phyloP scores from a whole-genome alignment of 2,888 invertebrate genomes.

The Caenorhabditis wallacei region DNA sequence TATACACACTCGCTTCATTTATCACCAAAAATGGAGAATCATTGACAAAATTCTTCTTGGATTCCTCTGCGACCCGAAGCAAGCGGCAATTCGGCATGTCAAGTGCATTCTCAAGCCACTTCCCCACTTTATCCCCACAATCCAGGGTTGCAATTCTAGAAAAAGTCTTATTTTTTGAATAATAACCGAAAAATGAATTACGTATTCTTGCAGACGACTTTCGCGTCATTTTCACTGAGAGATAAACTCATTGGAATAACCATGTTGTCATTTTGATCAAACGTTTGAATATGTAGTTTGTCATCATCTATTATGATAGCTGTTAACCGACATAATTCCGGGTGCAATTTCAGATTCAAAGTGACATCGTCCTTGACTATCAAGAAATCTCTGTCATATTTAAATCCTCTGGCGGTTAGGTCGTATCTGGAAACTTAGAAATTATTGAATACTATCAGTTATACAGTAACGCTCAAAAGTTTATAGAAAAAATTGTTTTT shows the following conservation, averaged over 20 bases:
- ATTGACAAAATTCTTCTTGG: constrained; percentile 86
- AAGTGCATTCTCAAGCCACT: constrained; percentile 88
- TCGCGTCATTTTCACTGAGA: constrained; percentile 86
- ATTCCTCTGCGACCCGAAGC: constrained; percentile 83
- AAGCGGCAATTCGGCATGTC: constrained; percentile 66
- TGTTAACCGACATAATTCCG: constrained; percentile 87
- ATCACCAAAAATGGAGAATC: constrained; percentile 92
- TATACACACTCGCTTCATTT: constrained; percentile 88
- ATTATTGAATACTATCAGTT: neutral
- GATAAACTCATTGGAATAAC: constrained; percentile 25
- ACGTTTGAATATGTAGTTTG: constrained; percentile 34
- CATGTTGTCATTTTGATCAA: constrained; percentile 49
- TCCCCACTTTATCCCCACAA: constrained; percentile 90
- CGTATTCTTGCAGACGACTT: constrained; percentile 91
- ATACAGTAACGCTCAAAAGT: no score
- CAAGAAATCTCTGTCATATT: constrained; percentile 96
- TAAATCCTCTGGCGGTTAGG: constrained; percentile 89
- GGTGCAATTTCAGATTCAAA: constrained; percentile 92
- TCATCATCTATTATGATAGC: constrained; percentile 49
- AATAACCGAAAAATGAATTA: no score
- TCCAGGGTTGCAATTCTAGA: constrained; percentile 88
- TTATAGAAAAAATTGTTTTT: no score
- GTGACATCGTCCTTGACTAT: constrained; percentile 90
- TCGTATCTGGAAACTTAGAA: constrained; percentile 86
- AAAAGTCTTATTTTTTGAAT: neutral